phyloP scores from a whole-genome alignment of 2,888 invertebrate species.

The Drosophila rubida region DNA sequence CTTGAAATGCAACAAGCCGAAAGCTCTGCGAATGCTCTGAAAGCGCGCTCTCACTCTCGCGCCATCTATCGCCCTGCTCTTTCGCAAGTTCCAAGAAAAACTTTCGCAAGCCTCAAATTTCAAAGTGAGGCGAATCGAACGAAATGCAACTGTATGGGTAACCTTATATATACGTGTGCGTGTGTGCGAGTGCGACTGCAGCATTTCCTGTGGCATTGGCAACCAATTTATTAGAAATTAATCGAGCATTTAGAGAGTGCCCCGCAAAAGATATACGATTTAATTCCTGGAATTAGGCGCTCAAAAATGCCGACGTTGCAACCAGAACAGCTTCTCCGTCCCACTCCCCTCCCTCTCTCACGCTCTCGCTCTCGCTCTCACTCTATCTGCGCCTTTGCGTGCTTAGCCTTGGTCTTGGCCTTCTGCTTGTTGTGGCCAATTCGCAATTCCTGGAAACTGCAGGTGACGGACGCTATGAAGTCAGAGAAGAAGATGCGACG shows the following conservation, averaged over 20 bases:
- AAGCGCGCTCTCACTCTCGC: background rate
- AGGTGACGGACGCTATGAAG: slow-evolving; percentile 75
- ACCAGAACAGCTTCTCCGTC: slow-evolving; percentile 49
- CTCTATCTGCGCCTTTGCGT: slow-evolving; percentile 32
- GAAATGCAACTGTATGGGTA: slow-evolving; percentile 66
- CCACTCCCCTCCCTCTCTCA: background rate
- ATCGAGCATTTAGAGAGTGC: slow-evolving; percentile 77
- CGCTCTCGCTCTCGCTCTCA: background rate
- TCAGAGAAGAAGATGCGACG: slow-evolving; percentile 19
- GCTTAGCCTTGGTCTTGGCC: slow-evolving; percentile 31
- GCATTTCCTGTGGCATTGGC: slow-evolving; percentile 58
- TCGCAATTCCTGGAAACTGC: slow-evolving; percentile 80
- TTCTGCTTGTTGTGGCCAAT: slow-evolving; percentile 34
- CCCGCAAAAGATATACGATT: slow-evolving; percentile 80
- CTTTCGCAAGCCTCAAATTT: slow-evolving; percentile 63
- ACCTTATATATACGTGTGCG: slow-evolving; percentile 51
- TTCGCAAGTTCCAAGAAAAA: slow-evolving; percentile 52
- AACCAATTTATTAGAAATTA: slow-evolving; percentile 81
- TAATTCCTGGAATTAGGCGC: slow-evolving; percentile 81
- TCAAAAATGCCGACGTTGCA: slow-evolving; percentile 72
- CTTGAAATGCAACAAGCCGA: slow-evolving; percentile 48
- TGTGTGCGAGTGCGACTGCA: slow-evolving; percentile 48
- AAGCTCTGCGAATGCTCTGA: slow-evolving; percentile 30
- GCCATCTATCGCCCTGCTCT: slow-evolving; percentile 15
- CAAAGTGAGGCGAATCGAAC: slow-evolving; percentile 51